Base-by-base conservation (phyloP, 2,113 vertebrate species). In the Hyperoodon ampullatus region DNA sequence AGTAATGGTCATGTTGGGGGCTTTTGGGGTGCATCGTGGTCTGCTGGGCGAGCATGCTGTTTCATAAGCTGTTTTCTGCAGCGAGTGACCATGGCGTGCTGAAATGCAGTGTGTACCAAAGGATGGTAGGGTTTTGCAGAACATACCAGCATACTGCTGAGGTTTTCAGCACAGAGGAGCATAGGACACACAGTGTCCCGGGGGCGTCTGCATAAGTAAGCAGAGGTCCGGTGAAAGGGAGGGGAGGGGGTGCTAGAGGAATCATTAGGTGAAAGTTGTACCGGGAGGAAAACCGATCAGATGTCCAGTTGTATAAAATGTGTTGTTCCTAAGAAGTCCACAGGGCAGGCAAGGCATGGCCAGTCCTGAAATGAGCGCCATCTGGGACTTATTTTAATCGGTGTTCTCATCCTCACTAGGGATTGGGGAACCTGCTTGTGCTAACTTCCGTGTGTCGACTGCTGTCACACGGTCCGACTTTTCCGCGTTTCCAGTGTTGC, bases 121-220 rank as follows among this genome's bases (percentile, higher is more conserved):
- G 60, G 42, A 44, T 75, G 63, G 30, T 91, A 33, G 70, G 21
- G 4, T 5, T 89, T 90, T 23, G 33, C 1, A 10, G 58, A 58
- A 71, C 77, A 19, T 21, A 39, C 13, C 28, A 50, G 28, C 4
- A 1, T 1, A 18, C 24, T 28, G 60, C 44, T 0, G 3, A 70
- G 50, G 4, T 61, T 33, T 35, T 80, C 35, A 28, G 50, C 19
- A 53, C 65, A 26, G 14, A 24, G 13, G 60, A 44, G 35, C 10
- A 4, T 23, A 10, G 26, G 65, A 50, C 26, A 24, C 0, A 1
- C 30, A 21, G 9, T 30, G 6, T 55, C 30, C 6, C 0, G 3
- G 28, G 23, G 21, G 35, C 8, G 0, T 26, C 28, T 44, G 42
- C 13, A 3, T 19, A 42, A 26, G 47, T 50, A 50, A 50, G 15